Percentiles rank a stretch among this genome's conserved stretches.
phyloP scores from a whole-genome alignment of 53 echinoderm and acorn worm species.

The Hippasteria phrygiana region DNA sequence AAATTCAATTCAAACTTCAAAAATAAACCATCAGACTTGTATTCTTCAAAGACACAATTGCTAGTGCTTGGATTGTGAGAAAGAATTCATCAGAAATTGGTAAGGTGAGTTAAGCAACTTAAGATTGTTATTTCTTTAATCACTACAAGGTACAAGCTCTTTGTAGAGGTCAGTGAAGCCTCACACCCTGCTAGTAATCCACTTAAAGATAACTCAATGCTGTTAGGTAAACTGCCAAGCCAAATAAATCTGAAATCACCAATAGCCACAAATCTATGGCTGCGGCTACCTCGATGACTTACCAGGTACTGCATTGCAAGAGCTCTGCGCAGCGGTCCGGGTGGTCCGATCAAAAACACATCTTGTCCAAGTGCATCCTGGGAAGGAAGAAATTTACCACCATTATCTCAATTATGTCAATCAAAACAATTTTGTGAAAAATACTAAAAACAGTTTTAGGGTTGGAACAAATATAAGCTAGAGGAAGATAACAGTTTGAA shows the following conservation, averaged over 20 bases:
- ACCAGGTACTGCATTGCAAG: constrained; percentile 96
- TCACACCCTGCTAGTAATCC: too few species aligned
- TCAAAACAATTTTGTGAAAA: not conserved
- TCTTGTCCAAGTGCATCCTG: constrained; percentile 98
- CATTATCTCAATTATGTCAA: not conserved
- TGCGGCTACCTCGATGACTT: constrained; percentile 5
- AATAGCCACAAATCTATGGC: too few species aligned
- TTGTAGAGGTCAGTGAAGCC: too few species aligned
- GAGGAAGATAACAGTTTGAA: not conserved
- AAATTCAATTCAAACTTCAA: not conserved
- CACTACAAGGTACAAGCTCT: too few species aligned
- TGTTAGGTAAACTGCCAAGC: too few species aligned
- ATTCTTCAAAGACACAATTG: not conserved
- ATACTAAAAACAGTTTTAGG: not conserved
- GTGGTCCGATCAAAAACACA: constrained; percentile 96
- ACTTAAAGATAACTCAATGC: too few species aligned
- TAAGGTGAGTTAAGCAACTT: too few species aligned
- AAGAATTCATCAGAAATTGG: too few species aligned
- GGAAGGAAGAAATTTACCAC: not conserved
- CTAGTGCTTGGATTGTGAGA: not conserved
- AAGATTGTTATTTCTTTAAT: too few species aligned
- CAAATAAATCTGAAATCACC: too few species aligned
- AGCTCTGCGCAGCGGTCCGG: constrained; percentile 96
- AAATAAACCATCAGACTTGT: not conserved
- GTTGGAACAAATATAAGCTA: not conserved